These are phyloP conservation scores for Nyleta sp. DNA, from an alignment of 2,888 invertebrate species.

Conservation along the genomic window DNA sequence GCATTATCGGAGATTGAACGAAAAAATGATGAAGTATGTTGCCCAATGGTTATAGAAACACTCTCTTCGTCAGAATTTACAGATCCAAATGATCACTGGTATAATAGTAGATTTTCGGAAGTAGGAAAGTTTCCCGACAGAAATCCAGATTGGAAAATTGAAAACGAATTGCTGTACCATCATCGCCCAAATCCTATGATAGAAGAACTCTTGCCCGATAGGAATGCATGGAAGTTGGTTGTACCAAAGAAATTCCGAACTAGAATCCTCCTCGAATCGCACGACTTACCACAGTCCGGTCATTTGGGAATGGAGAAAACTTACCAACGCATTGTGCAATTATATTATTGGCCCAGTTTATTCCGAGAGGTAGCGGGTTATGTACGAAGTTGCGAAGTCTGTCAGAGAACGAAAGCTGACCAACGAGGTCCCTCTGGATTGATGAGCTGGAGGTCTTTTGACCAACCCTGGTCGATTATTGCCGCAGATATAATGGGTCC, in stretches of 20 bases:
- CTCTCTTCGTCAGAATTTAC: no score
- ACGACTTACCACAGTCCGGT: constrained; percentile 5
- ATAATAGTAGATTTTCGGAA: not conserved
- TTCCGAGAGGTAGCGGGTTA: not conserved
- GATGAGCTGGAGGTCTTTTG: constrained; percentile 57
- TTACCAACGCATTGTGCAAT: not conserved
- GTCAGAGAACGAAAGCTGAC: not conserved
- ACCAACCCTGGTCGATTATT: no score
- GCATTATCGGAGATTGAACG: no score
- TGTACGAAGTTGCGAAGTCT: not conserved
- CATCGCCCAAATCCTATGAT: not conserved
- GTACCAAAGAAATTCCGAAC: not conserved
- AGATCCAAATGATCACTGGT: not conserved
- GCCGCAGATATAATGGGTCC: no score
- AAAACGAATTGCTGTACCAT: not conserved
- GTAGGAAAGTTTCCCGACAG: not conserved
- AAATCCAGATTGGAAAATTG: constrained; percentile 2
- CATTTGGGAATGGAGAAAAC: constrained; percentile 14
- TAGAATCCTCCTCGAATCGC: not conserved
- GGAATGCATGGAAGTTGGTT: constrained; percentile 14
- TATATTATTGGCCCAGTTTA: constrained; percentile 8
- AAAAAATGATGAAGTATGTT: no score
- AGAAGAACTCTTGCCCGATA: not conserved
- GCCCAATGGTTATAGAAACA: no score
- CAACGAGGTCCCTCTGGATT: constrained; percentile 39